phyloP scores from a whole-genome alignment of 2,113 vertebrate genomes.

The Tonatia bakeri region DNA sequence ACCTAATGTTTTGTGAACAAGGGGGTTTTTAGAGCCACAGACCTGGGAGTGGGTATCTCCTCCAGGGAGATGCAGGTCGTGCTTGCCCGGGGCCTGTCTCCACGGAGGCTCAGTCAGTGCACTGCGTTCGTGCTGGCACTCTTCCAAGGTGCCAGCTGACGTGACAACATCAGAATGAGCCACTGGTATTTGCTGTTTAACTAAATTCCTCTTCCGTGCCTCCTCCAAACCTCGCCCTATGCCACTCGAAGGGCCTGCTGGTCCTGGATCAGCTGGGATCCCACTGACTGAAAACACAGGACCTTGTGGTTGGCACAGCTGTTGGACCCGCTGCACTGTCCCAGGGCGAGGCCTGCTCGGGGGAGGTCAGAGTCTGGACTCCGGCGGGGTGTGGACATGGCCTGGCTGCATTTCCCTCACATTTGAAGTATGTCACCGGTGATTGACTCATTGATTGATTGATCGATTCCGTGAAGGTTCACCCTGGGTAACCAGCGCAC shows the following conservation, averaged over 20 bases:
- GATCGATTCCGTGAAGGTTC: no score
- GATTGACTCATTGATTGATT: no score
- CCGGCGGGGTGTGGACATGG: no score
- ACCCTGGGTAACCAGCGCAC: no score
- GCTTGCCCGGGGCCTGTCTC: conserved; percentile 63
- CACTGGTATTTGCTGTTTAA: background rate
- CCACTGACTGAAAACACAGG: conserved; percentile 41
- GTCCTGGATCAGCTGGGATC: conserved; percentile 91
- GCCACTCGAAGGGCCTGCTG: conserved; percentile 86
- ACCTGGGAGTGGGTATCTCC: conserved; percentile 34
- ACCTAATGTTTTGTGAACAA: conserved; percentile 39
- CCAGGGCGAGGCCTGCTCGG: no score
- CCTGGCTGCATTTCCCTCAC: no score
- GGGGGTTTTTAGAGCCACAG: conserved; percentile 53
- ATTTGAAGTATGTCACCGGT: no score
- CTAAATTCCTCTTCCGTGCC: conserved; percentile 10
- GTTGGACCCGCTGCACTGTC: no score
- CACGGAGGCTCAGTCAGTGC: conserved; percentile 43
- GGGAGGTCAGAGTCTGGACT: no score
- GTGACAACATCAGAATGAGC: background rate
- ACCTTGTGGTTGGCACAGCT: background rate
- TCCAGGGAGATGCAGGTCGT: conserved; percentile 38
- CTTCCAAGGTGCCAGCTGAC: no score
- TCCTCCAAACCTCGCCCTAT: background rate
- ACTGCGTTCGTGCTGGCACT: conserved; percentile 43